Evolutionary conservation across 1,140 invertebrate species (phyloP), one percentile per base, ranked within the genome.

Genomic region (Physella acuta): DNA sequence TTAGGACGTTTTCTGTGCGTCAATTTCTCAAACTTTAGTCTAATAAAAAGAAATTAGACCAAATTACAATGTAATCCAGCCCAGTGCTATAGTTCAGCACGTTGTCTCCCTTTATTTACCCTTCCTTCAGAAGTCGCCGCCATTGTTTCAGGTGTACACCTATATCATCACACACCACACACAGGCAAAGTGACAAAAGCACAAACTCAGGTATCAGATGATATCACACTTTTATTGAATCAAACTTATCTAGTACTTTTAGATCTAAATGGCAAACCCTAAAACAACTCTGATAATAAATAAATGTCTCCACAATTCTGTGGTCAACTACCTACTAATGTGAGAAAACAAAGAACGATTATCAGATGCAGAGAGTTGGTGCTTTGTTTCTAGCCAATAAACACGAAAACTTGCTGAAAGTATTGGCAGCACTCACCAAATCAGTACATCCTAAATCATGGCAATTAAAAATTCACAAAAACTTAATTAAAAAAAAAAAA

Each of bases 181-280:
- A n/a, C n/a, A n/a, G n/a, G n/a, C n/a, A n/a, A n/a, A n/a, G n/a
- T n/a, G n/a, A n/a, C n/a, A n/a, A n/a, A n/a, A n/a, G n/a, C n/a
- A n/a, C n/a, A n/a, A n/a, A n/a, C n/a, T n/a, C n/a, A n/a, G n/a
- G n/a, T n/a, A n/a, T n/a, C 28, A 11, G 30, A 60, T 33, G 31
- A 60, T 60, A 60, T 60, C 58, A 60, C 58, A 60, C 58, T 60
- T 60, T 60, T 30, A 30, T 60, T 26, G 58, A 60, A 60, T 33
- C 58, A 60, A 60, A 28, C 26, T 60, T 28, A 5, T 55, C 26
- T 60, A 8, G 8, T 16, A 11, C 31, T 60, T 60, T 60, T 60
- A 60, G 58, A 60, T 60, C 58, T 60, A 60, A 60, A 60, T 60
- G 31, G 24, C 58, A 60, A 60, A 60, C 58, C 31, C 58, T 60